A percentile compares a stretch with the other conserved stretches of the same genome.
phyloP scores from a whole-genome alignment of 1,140 invertebrate genomes.

The Polypedilum vanderplanki region DNA sequence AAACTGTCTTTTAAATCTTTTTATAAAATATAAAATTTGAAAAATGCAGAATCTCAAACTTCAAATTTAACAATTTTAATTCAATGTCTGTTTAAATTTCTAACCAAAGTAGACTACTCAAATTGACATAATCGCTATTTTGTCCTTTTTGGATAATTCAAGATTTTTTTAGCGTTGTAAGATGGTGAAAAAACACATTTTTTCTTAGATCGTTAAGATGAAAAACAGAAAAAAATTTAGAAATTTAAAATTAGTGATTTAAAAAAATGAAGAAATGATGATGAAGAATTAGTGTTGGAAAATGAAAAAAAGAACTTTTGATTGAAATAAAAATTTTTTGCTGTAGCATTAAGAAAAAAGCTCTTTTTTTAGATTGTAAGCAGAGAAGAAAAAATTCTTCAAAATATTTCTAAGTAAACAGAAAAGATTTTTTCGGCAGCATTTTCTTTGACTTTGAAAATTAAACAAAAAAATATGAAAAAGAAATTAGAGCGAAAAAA shows the following conservation, averaged over 20 bases:
- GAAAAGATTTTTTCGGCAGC: not conserved
- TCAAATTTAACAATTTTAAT: too few relatives aligned
- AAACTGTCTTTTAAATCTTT: too few relatives aligned
- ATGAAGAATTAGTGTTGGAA: constrained; percentile 25
- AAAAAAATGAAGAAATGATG: not conserved
- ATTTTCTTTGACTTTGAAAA: constrained; percentile 1
- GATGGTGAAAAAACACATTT: not conserved
- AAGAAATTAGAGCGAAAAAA: not conserved
- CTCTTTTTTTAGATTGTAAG: constrained; percentile 22
- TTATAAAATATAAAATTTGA: too few relatives aligned
- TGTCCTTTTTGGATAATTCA: too few relatives aligned
- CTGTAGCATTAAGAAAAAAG: constrained; percentile 1
- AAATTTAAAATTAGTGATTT: constrained; percentile 23
- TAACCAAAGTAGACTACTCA: too few relatives aligned
- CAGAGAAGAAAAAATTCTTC: not conserved
- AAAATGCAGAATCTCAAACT: too few relatives aligned
- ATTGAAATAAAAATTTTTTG: constrained; percentile 18
- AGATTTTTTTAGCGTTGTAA: constrained; percentile 21
- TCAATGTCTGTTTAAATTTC: too few relatives aligned
- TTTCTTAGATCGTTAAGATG: constrained; percentile 20
- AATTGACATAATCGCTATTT: too few relatives aligned
- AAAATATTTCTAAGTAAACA: not conserved
- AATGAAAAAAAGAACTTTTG: constrained; percentile 5
- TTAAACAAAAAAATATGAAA: not conserved
- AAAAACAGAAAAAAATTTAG: constrained; percentile 22